Conservation (phyloP, 2,888 invertebrate genomes). For the Cantharis lateralis region DNA sequence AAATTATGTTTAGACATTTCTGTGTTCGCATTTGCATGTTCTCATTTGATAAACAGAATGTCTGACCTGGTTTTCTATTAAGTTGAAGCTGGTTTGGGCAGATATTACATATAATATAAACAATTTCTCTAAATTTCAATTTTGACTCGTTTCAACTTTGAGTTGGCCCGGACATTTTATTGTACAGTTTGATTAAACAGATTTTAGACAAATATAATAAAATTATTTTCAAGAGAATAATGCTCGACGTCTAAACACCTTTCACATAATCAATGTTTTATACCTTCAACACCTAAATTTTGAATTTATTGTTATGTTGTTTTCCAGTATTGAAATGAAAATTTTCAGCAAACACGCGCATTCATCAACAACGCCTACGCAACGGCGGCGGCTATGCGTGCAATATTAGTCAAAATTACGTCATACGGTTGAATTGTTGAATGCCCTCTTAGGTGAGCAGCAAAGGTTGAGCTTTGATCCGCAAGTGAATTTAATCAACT, state of each 20-base stretch:
- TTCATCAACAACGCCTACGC: background rate
- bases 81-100: background rate
- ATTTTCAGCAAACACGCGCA: background rate
- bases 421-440: background rate
- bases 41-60: constrained; percentile 26
- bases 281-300: background rate
- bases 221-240: background rate
- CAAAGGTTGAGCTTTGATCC: background rate
- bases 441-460: background rate
- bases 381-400: background rate
- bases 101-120: background rate
- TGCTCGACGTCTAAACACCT: background rate
- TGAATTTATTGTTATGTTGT: background rate
- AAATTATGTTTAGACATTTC: constrained; percentile 19
- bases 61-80: constrained; percentile 26
- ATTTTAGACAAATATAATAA: background rate
- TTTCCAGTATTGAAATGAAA: background rate
- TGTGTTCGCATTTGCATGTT: constrained; percentile 23
- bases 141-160: background rate
- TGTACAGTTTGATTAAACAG: background rate
- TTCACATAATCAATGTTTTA: background rate
- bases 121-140: background rate
- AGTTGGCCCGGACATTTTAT: background rate
- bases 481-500: background rate
- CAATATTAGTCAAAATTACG: background rate